Conservation (phyloP, 2,888 invertebrate genomes). For the Perithous albicinctus region DNA sequence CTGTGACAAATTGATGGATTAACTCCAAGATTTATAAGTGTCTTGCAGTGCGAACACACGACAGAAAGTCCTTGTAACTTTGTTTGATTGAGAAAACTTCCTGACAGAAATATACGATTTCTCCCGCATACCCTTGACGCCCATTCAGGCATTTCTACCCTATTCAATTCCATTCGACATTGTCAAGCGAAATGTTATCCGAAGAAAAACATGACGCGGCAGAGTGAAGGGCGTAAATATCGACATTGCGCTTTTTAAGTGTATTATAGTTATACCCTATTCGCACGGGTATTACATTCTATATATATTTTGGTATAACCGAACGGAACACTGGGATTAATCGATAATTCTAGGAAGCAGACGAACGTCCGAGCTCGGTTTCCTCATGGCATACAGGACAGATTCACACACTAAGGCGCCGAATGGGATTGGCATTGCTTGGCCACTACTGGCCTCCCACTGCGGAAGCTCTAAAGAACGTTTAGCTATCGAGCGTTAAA, state of each 20-base stretch:
- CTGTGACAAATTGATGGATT: neutral
- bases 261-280: neutral
- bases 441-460: neutral
- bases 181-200: neutral
- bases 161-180: neutral
- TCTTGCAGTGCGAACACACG: neutral
- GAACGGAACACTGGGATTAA: neutral
- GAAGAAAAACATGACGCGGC: constrained; percentile 1
- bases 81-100: neutral
- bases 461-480: constrained; percentile 28
- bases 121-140: neutral
- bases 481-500: constrained; percentile 1
- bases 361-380: neutral
- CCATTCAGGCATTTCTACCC: neutral
- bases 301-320: neutral
- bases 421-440: constrained; percentile 2
- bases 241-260: constrained; percentile 1
- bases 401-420: neutral
- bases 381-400: constrained; percentile 8
- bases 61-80: neutral
- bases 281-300: neutral
- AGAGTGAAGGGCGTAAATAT: neutral
- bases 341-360: constrained; percentile 34
- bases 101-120: neutral
- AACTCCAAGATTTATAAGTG: neutral